A percentile compares a stretch with the other conserved stretches of the same genome.
phyloP scores from a whole-genome alignment of 2,113 vertebrate genomes.

The Psilopogon haemacephalus region DNA sequence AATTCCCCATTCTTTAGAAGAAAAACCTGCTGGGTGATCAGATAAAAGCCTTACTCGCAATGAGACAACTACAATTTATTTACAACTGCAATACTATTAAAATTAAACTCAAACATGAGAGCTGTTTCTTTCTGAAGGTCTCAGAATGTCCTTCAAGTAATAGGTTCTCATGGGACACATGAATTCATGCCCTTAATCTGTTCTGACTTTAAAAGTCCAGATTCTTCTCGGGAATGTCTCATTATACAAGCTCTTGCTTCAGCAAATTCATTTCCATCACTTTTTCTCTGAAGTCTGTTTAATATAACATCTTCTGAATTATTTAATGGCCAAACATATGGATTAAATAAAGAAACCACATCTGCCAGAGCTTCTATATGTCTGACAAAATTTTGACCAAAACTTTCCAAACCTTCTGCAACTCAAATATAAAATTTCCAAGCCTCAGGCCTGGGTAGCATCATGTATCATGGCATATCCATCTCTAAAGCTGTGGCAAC shows the following conservation, averaged over 20 bases:
- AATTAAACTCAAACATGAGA: neutral
- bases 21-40: neutral
- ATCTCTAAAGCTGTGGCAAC: no score
- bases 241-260: slow-evolving; percentile 53
- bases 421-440: neutral
- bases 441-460: neutral
- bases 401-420: neutral
- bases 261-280: slow-evolving; percentile 54
- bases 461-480: neutral
- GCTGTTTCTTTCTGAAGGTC: slow-evolving; percentile 41
- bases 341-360: slow-evolving; percentile 61
- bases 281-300: slow-evolving; percentile 61
- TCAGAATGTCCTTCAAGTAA: slow-evolving; percentile 53
- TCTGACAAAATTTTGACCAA: neutral
- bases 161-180: slow-evolving; percentile 60
- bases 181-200: slow-evolving; percentile 64
- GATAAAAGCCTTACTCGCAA: neutral
- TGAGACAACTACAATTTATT: slow-evolving; percentile 10
- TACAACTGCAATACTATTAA: neutral
- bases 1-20: neutral
- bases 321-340: slow-evolving; percentile 66
- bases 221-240: slow-evolving; percentile 46
- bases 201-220: slow-evolving; percentile 64
- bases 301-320: slow-evolving; percentile 59
- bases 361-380: neutral